A percentile compares a stretch with the other conserved stretches of the same genome.
Conservation (phyloP, 2,888 invertebrate species). For the Urechis unicinctus region DNA sequence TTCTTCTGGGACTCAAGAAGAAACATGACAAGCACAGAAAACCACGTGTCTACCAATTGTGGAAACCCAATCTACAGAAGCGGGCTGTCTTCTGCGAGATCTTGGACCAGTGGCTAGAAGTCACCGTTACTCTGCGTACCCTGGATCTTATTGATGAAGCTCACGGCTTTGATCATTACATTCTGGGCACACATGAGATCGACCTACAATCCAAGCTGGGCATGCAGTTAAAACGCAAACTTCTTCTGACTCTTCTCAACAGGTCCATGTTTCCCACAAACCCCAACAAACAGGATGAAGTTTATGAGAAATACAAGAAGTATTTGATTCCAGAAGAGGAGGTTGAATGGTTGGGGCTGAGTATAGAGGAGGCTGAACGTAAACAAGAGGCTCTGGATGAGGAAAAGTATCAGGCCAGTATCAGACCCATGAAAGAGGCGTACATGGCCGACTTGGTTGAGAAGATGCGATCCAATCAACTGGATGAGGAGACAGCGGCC, state of each 20-base stretch:
- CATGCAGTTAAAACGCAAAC: slow-evolving; percentile 75
- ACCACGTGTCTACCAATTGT: slow-evolving; percentile 67
- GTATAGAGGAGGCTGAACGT: slow-evolving; percentile 17
- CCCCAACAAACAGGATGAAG: slow-evolving; percentile 62
- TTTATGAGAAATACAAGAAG: slow-evolving; percentile 72
- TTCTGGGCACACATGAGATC: slow-evolving; percentile 83
- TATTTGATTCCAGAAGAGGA: slow-evolving; percentile 65
- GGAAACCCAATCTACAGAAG: slow-evolving; percentile 75
- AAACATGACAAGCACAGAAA: slow-evolving; percentile 19
- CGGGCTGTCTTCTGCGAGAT: slow-evolving; percentile 85
- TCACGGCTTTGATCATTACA: slow-evolving; percentile 90
- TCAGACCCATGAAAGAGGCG: slow-evolving; percentile 14
- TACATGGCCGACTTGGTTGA: slow-evolving; percentile 10
- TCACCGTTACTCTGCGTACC: slow-evolving; percentile 77
- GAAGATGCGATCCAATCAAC: slow-evolving; percentile 8
- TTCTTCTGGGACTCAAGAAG: slow-evolving; percentile 79
- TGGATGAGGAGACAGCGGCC: neutral
- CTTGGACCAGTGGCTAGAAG: slow-evolving; percentile 73
- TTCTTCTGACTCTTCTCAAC: slow-evolving; percentile 62
- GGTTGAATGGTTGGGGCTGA: slow-evolving; percentile 20
- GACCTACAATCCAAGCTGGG: slow-evolving; percentile 83
- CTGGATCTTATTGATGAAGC: slow-evolving; percentile 78
- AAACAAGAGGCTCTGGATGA: slow-evolving; percentile 17
- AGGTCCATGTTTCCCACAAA: slow-evolving; percentile 61
- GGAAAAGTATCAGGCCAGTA: neutral